phyloP scores from a whole-genome alignment of 2,113 vertebrate genomes.

The Geothlypis trichas region DNA sequence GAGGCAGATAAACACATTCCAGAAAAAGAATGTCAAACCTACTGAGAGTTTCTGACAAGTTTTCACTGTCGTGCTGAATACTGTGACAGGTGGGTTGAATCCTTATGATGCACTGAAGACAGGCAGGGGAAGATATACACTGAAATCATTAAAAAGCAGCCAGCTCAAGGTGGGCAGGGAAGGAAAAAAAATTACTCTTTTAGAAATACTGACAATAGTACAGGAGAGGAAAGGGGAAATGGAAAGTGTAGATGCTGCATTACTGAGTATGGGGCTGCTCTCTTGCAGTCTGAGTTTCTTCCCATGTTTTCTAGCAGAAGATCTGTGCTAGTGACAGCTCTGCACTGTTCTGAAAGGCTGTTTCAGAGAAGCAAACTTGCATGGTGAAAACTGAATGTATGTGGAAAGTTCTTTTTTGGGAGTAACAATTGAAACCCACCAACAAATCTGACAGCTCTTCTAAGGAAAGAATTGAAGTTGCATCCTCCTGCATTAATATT shows the following conservation, averaged over 20 bases:
- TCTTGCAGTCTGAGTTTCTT: neutral
- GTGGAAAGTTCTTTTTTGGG: neutral
- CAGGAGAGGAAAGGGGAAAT: neutral
- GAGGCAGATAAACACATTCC: neutral
- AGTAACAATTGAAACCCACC: constrained; percentile 76
- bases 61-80: constrained; percentile 13
- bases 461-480: constrained; percentile 98
- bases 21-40: neutral
- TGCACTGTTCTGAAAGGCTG: neutral
- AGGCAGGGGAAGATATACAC: neutral
- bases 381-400: constrained; percentile 31
- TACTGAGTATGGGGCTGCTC: neutral
- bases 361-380: constrained; percentile 30
- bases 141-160: constrained; percentile 4
- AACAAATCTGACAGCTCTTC: constrained; percentile 94
- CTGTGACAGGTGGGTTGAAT: neutral
- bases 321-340: neutral
- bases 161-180: neutral
- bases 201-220: constrained; percentile 3
- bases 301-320: neutral
- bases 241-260: neutral
- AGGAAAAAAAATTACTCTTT: neutral
- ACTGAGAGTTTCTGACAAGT: neutral
- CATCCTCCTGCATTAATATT: constrained; percentile 97
- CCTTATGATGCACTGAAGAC: neutral